A percentile compares a stretch with the other conserved stretches of the same genome.
phyloP scores from a whole-genome alignment of 2,888 invertebrate species.

The Labia minor region DNA sequence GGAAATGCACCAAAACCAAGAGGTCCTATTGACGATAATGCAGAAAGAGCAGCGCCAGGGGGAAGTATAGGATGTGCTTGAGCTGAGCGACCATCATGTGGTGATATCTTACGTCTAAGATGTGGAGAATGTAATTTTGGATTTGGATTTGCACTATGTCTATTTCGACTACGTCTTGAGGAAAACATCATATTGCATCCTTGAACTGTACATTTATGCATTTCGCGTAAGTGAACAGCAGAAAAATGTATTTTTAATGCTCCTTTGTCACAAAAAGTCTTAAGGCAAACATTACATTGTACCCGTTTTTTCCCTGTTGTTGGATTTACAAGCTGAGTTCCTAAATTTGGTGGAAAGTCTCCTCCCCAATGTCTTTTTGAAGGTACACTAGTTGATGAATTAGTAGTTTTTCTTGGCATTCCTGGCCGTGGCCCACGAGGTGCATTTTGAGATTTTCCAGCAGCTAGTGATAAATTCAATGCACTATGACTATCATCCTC shows the following conservation, averaged over 20 bases:
- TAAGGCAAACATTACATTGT: constrained; percentile 94
- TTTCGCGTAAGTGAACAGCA: constrained; percentile 95
- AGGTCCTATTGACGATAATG: constrained; percentile 49
- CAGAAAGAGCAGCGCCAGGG: constrained; percentile 49
- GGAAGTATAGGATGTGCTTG: constrained; percentile 68
- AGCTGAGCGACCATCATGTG: constrained; percentile 82
- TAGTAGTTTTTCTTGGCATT: constrained; percentile 40
- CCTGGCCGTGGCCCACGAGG: constrained; percentile 38
- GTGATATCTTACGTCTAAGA: constrained; percentile 82
- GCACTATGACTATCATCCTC: constrained; percentile 52
- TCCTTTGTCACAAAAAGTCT: constrained; percentile 99
- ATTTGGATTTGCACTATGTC: constrained; percentile 96
- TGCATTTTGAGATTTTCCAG: constrained; percentile 28
- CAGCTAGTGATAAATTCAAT: constrained; percentile 51
- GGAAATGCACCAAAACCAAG: constrained; percentile 71
- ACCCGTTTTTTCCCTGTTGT: constrained; percentile 93
- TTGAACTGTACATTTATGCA: constrained; percentile 98
- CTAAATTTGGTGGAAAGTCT: constrained; percentile 63
- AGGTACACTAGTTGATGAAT: constrained; percentile 46
- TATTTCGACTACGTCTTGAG: constrained; percentile 85
- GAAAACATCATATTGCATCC: constrained; percentile 99
- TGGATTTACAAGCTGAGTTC: constrained; percentile 84
- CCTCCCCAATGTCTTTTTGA: constrained; percentile 72
- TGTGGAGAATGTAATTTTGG: constrained; percentile 96
- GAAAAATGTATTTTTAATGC: constrained; percentile 98